Evolutionary conservation across 2,888 invertebrate species (phyloP).

Genomic region (Lasiommata megera): DNA sequence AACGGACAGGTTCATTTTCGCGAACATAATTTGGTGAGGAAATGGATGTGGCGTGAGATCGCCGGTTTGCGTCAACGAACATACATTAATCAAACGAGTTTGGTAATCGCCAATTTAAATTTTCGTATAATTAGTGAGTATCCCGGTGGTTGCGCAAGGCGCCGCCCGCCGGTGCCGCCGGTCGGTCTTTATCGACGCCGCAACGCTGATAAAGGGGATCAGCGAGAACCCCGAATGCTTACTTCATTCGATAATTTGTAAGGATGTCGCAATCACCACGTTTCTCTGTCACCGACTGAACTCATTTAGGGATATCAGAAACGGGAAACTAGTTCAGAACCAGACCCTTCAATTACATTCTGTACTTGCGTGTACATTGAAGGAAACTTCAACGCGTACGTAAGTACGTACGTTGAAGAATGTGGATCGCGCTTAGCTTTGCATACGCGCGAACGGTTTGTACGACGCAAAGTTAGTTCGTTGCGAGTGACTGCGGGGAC

Average conservation of each 20-base stretch:
- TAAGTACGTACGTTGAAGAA: too few species aligned
- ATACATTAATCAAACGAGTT: not conserved
- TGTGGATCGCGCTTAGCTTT: too few species aligned
- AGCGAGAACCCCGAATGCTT: not conserved
- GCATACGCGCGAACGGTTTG: too few species aligned
- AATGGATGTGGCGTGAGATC: not conserved
- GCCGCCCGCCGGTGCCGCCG: not conserved
- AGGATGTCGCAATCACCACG: not conserved
- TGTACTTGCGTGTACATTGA: too few species aligned
- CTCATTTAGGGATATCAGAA: too few species aligned
- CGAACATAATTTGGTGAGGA: not conserved
- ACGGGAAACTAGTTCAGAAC: too few species aligned
- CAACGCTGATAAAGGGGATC: not conserved
- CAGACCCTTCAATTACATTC: too few species aligned
- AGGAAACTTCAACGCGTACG: too few species aligned
- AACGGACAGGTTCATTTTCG: not conserved
- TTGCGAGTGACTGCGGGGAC: too few species aligned
- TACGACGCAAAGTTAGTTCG: too few species aligned
- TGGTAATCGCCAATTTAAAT: not conserved
- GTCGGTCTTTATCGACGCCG: not conserved
- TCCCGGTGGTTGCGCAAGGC: not conserved
- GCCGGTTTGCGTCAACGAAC: not conserved
- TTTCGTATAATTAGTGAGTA: not conserved
- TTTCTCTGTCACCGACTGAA: too few species aligned
- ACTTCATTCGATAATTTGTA: not conserved